Base-by-base conservation (phyloP, 53 echinoderm and acorn worm species). In the Mesocentrotus franciscanus region DNA sequence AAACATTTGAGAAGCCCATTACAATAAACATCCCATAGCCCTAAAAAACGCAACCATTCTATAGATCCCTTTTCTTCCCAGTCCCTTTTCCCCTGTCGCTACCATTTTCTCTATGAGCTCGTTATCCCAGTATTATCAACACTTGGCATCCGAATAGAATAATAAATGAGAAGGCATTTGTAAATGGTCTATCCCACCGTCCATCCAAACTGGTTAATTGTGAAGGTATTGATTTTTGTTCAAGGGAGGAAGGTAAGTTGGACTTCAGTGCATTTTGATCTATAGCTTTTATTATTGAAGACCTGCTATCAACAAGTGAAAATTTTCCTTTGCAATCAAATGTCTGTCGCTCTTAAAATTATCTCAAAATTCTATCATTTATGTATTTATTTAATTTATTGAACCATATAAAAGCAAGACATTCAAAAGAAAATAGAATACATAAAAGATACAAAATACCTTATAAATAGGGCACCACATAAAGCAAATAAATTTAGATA, bases 121-220 rank as follows among this genome's bases (percentile, higher is more conserved):
- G 42, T 92, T 92, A 92, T 27, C 20, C 56, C 62, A 18, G 57
- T 56, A 72, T 75, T 92, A 75, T 75, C 92, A 92, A 75, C 76
- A 72, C 2, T 42, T 92, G 92, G n/a, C 49, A 75, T 85, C 24
- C 20, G 30, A 92, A 92, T 71, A 92, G 72, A 92, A 92, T 71
- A 74, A 74, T 92, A 92, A 92, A 92, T 92, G 75, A 71, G 29
- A 22, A 49, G 49, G 4, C 56, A 26, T 75, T 92, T 33, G 34
- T 71, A 74, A 92, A 71, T 24, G 92, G 49, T 17, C 92, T n/a
- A 27, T 72, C 39, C 87, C 36, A 75, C 92, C 92, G 15, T 27
- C 92, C 8, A 14, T 74, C 74, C 76, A 92, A 56, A 56, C 42
- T 92, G 42, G n/a, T 92, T 22, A 15, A 92, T 92, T 92, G 92